Evolutionary conservation across 2,888 invertebrate species (phyloP), one percentile per base, ranked within the genome.

Genomic region (Pseudoips prasinana): DNA sequence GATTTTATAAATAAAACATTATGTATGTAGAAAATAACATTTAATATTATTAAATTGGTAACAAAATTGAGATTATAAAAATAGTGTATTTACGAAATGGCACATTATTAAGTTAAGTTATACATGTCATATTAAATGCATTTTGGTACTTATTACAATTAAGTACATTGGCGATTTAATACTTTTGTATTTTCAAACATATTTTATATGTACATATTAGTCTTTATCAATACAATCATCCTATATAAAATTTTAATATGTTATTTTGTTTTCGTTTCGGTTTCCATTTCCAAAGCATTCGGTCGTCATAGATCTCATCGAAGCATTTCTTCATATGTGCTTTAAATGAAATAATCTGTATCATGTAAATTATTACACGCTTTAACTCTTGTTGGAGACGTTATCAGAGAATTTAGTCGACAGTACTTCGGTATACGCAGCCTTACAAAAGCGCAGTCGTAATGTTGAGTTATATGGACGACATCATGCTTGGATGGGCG

Each of bases 91-190:
- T 58, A 55, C 58, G 46, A 53, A 53, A 73, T 72, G 76, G 67
- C 72, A 73, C 73, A 62, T 58, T 47, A 53, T 62, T 57, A 61
- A 65, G 58, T 64, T 46, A 45, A 41, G 52, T 60, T 57, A 48
- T 46, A 48, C 45, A 44, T 51, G 32, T 20, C n/a, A 20, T 20
- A 47, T 48, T 70, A 74, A 75, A 75, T 76, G 75, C 72, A 70
- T 46, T 46, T 58, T 47, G 74, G 69, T 74, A 73, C 68, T 54
- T 30, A 53, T 39, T 39, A 36, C 43, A 39, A 40, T 41, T 40
- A 46, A 52, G 39, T 39, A 52, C 43, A 39, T 38, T 31, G 31
- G 41, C 36, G 33, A 33, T 31, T 27, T 36, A 20, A 38, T 38
- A 35, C 25, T 33, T 47, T 46, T 54, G 24, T 47, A 43, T 40